A percentile compares a stretch with the other conserved stretches of the same genome.
Evolutionary conservation across 2,888 invertebrate genomes (phyloP).

Genomic region (Creontiades dilutus): DNA sequence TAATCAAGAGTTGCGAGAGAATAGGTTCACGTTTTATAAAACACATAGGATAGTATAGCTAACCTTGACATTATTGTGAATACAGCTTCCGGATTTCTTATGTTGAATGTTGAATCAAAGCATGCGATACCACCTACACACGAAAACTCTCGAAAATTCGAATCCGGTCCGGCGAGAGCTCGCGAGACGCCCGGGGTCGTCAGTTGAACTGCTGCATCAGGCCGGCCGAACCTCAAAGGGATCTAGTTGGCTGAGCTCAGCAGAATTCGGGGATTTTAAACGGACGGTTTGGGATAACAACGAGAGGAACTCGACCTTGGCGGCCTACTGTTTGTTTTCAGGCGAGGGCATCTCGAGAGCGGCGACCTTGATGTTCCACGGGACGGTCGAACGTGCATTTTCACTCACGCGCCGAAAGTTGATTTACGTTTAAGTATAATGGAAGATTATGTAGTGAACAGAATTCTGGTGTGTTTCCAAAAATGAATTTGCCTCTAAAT

Average conservation of each 20-base stretch:
- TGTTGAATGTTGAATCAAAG: neutral
- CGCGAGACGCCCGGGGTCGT: neutral
- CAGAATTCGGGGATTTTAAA: neutral
- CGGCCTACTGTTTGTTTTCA: neutral
- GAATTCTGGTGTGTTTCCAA: too few species aligned
- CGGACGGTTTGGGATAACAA: neutral
- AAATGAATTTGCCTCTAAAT: too few species aligned
- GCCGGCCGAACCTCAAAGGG: neutral
- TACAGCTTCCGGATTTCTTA: neutral
- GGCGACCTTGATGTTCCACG: constrained; percentile 5
- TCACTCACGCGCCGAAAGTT: neutral
- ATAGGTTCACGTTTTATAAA: too few species aligned
- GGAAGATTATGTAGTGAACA: neutral
- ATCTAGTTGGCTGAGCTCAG: neutral
- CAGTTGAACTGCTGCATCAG: neutral
- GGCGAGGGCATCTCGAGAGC: neutral
- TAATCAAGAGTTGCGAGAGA: too few species aligned
- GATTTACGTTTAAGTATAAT: neutral
- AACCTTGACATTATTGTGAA: constrained; percentile 7
- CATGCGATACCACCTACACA: neutral
- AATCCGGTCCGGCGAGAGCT: neutral
- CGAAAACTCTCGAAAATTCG: neutral
- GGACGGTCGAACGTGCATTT: neutral
- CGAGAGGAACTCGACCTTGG: neutral
- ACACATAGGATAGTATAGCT: neutral